Evolutionary conservation across 2,888 invertebrate species (phyloP), one percentile per base, ranked within the genome.

Genomic region (Pristionchus maxplancki): DNA sequence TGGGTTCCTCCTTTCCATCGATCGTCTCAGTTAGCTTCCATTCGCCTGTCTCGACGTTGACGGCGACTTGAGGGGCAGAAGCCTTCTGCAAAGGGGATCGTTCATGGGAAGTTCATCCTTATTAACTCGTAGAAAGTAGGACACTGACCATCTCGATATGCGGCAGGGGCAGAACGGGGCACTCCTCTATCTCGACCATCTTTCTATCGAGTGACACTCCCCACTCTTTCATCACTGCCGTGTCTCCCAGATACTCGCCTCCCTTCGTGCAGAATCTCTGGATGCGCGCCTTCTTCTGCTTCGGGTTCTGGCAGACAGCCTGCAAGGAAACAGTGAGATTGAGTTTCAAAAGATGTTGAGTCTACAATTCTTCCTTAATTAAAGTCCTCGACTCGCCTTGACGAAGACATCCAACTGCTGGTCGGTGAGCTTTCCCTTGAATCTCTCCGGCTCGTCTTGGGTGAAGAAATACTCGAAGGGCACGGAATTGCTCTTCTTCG

Each of bases 351-450:
- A n/a, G n/a, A n/a, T n/a, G n/a, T n/a, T n/a, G n/a, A n/a, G n/a
- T n/a, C n/a, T n/a, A n/a, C n/a, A n/a, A n/a, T n/a, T n/a, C n/a
- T n/a, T n/a, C n/a, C n/a, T n/a, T n/a, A n/a, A n/a, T n/a, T n/a
- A n/a, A n/a, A n/a, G n/a, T n/a, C n/a, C 11, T 34, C 67, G 8
- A 17, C 37, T 24, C 11, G 44, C 81, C 81, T 50, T 81, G 31
- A 81, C 37, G 31, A 81, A 50, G 8, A 31, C 50, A 81, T 48
- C 50, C 31, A 81, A 50, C 28, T 81, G 81, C n/a, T n/a, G n/a
- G 24, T 81, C 81, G 15, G n/a, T 81, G 13, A 81, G 81, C 50
- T 50, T 81, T 81, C 81, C 81, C 48, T 48, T 50, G 31, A 81
- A 81, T 81, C 81, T 48, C 31, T 24, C 24, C 28, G 50, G 48